Evolutionary conservation across 1,140 invertebrate genomes (phyloP), one percentile per base, ranked within the genome.

Genomic region (Solenopsis invicta): DNA sequence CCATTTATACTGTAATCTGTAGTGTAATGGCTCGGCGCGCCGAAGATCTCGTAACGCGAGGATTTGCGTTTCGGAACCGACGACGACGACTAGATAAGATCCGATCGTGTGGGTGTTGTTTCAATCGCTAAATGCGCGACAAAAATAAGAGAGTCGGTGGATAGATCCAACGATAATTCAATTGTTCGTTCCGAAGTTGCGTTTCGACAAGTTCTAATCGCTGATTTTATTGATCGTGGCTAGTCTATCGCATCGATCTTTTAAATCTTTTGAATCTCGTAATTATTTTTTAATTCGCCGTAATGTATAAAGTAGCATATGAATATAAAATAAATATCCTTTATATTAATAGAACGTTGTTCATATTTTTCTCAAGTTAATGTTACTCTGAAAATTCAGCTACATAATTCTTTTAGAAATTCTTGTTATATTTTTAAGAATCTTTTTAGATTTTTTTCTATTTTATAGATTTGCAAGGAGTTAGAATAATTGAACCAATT

Each of bases 131-230:
- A 82, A 61, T 54, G n/a, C 10, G 8, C 21, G 37, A 54, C 34
- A n/a, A 56, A 34, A 41, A 18, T 37, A 41, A 5, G 5, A n/a
- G 48, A 13, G 5, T 34, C 21, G 41, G 18, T 10, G 50, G 10
- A 34, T 61, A 34, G 41, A 16, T 72, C 41, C 59, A 74, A 72
- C 18, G 37, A 52, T 50, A 77, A 41, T 2, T 12, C 13, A n/a
- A 85, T 77, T 10, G 50, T 87, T 12, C n/a, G 18, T 67, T 74
- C 4, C 54, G 41, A 72, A 67, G 67, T 21, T 59, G 45, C 67
- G 45, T 77, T 45, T 71, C 37, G 41, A 71, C 12, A 4, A 82
- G n/a, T 1, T 72, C 2, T 34, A 56, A 56, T 71, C 66, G 4
- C 10, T 0, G 16, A 72, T 81, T 29, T 29, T 81, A 56, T 59